A percentile compares a stretch with the other conserved stretches of the same genome.
These are phyloP conservation scores for Agonopterix subpropinquella DNA, from an alignment of 2,888 invertebrate genomes.

Conservation along the genomic window DNA sequence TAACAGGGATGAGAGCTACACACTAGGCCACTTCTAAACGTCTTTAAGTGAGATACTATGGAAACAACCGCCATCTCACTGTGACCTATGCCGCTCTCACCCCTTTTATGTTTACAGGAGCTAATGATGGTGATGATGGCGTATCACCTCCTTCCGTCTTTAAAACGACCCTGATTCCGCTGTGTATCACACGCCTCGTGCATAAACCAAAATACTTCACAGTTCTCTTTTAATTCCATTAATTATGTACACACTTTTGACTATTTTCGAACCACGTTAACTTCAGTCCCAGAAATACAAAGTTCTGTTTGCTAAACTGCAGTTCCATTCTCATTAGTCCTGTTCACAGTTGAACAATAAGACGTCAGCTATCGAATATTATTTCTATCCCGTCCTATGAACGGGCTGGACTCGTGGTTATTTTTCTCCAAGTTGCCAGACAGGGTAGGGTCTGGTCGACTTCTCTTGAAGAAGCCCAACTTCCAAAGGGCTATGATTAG, in stretches of 20 bases:
- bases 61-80: too few relatives aligned
- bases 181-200: neutral
- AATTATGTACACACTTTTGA: slow-evolving; percentile 6
- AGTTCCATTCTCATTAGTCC: slow-evolving; percentile 10
- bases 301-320: slow-evolving; percentile 1
- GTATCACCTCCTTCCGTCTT: too few relatives aligned
- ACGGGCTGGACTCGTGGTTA: slow-evolving; percentile 80
- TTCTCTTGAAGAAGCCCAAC: slow-evolving; percentile 92
- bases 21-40: too few relatives aligned
- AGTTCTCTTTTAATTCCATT: slow-evolving; percentile 7
- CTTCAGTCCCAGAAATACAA: neutral
- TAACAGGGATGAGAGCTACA: too few relatives aligned
- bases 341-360: slow-evolving; percentile 23
- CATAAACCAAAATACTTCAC: slow-evolving; percentile 10
- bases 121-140: too few relatives aligned
- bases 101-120: too few relatives aligned
- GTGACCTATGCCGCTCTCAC: too few relatives aligned
- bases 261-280: slow-evolving; percentile 7
- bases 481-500: slow-evolving; percentile 90
- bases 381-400: slow-evolving; percentile 64
- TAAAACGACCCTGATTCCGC: too few relatives aligned
- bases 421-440: slow-evolving; percentile 88
- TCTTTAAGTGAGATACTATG: too few relatives aligned
- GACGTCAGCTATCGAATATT: slow-evolving; percentile 60
- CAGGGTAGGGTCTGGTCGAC: slow-evolving; percentile 88